Base-by-base conservation (phyloP, 2,113 vertebrate species). In the Corydoras sp. region DNA sequence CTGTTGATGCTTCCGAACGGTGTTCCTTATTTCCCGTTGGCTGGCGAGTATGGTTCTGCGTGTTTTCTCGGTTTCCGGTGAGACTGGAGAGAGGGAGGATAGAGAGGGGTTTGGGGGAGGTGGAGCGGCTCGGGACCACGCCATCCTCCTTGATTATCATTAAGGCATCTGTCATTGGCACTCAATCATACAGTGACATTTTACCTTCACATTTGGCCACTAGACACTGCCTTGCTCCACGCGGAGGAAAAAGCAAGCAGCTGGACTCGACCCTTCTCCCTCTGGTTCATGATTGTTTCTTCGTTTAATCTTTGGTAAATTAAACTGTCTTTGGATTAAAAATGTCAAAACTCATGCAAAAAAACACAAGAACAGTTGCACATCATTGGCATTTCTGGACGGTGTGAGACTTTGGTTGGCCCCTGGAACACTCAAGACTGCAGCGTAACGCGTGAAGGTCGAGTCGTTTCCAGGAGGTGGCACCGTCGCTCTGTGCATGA, bases 161-260 rank as follows among this genome's bases (percentile, higher is more conserved):
- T 93, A 95, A 98, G 95, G 95, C 93, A 96, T 93, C 89, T 90
- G 87, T 92, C 93, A 92, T 96, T 99, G 95, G 94, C 94, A 98
- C 93, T 85, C 84, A 65, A 86, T 90, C 84, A 86, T 92, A 87
- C 88, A 88, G 87, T 90, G 88, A 88, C 82, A 78, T 88, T 89
- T 87, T 82, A 87, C 86, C 90, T 89, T 88, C 77, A 83, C 74
- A 72, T 90, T 89, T 90, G 88, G 88, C 88, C 86, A 86, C 88
- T 88, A 85, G 83, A 90, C 86, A 83, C 78, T 80, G 74, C 58
- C 72, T 68, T 66, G 74, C 80, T 62, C 76, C 61, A 67, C 70
- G 43, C 30, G 53, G 61, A 62, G 70, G 60, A 78, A 64, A 24
- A 63, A 63, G 55, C 59, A 9, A 76, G 74, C 71, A 15, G 83